phyloP scores from a whole-genome alignment of 2,113 vertebrate species.

The Mormyrus lacerda region DNA sequence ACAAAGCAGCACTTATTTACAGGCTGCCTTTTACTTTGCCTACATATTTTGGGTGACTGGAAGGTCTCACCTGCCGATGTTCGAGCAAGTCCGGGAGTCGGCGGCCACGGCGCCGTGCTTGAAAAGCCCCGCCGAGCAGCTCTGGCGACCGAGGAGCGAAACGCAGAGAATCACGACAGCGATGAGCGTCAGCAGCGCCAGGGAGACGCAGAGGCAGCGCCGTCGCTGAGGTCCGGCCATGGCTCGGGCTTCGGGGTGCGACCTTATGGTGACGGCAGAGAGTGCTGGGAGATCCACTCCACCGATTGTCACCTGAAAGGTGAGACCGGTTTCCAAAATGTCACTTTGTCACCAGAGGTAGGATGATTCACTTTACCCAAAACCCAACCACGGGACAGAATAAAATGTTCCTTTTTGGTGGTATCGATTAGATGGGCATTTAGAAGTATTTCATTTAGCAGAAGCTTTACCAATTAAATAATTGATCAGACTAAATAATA shows the following conservation, averaged over 20 bases:
- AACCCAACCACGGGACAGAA: not conserved
- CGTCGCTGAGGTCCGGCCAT: constrained; percentile 44
- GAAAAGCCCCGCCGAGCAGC: constrained; percentile 41
- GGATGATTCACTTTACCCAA: not conserved
- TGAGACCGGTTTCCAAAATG: not conserved
- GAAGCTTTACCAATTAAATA: not conserved
- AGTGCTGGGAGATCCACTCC: not conserved
- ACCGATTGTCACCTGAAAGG: not conserved
- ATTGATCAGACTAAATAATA: not conserved
- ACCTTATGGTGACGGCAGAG: not conserved
- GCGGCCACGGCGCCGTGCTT: constrained; percentile 65
- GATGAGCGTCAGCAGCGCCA: constrained; percentile 35
- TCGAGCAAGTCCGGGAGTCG: constrained; percentile 67
- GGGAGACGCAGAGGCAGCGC: constrained; percentile 32
- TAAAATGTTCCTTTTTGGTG: not conserved
- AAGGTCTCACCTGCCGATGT: constrained; percentile 64
- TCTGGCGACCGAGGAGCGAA: not conserved
- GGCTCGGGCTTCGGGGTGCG: not conserved
- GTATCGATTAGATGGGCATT: not conserved
- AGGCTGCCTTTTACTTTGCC: not conserved
- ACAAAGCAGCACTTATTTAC: not conserved
- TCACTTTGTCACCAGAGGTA: not conserved
- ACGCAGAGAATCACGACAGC: constrained; percentile 26
- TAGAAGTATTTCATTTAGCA: not conserved
- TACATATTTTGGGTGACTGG: not conserved